Conservation (phyloP, 2,888 invertebrate species). For the Calliopum simillimum region DNA sequence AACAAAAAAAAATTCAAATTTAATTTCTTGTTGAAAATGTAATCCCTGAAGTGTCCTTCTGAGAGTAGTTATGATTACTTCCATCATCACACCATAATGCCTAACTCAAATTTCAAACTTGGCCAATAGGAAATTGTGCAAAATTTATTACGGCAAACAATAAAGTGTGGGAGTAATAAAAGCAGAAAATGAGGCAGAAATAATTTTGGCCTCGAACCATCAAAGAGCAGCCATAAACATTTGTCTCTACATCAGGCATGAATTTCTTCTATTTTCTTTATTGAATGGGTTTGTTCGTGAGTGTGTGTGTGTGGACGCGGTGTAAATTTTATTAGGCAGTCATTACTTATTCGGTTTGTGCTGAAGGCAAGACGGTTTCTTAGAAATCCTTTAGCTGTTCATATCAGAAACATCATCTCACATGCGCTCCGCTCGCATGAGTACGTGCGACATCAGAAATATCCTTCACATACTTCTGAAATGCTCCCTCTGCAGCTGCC, state of each 20-base stretch:
- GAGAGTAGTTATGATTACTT: neutral
- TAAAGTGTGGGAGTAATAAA: too few relatives aligned
- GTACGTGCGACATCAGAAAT: constrained; percentile 3
- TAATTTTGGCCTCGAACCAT: too few relatives aligned
- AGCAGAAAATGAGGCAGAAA: too few relatives aligned
- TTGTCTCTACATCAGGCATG: too few relatives aligned
- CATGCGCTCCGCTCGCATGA: neutral
- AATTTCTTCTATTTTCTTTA: too few relatives aligned
- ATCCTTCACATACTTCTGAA: neutral
- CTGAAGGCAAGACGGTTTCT: neutral
- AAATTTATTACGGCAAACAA: too few relatives aligned
- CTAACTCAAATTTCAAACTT: neutral
- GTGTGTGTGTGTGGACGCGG: too few relatives aligned
- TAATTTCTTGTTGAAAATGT: too few relatives aligned
- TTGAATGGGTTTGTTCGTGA: too few relatives aligned
- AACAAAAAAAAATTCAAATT: too few relatives aligned
- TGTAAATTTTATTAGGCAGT: neutral
- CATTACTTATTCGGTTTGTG: constrained; percentile 5
- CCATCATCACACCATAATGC: neutral
- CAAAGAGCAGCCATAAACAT: too few relatives aligned
- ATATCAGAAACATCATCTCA: neutral
- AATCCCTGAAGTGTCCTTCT: neutral
- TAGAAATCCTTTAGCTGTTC: neutral
- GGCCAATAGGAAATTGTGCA: too few relatives aligned
- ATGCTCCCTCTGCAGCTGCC: neutral